phyloP scores from a whole-genome alignment of 2,113 vertebrate genomes.

The Antidorcas marsupialis region DNA sequence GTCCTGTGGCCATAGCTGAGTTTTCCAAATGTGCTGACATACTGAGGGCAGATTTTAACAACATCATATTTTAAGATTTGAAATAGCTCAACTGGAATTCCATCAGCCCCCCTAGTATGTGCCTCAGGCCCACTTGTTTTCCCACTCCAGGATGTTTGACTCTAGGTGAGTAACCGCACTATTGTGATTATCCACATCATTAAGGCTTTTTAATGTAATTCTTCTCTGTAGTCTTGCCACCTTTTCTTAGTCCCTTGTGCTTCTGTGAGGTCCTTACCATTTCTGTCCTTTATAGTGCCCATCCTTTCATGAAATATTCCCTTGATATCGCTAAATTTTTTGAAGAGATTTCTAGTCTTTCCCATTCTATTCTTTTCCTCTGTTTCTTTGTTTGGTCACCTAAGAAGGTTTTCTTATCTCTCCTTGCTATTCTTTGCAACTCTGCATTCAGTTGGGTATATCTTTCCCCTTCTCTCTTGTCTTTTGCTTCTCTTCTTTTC shows the following conservation, averaged over 20 bases:
- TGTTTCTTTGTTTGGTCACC: not conserved
- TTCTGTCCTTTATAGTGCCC: not conserved
- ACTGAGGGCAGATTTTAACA: not conserved
- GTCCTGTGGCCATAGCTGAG: not conserved
- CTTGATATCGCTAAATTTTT: not conserved
- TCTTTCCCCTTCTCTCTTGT: not conserved
- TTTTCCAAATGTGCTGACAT: not conserved
- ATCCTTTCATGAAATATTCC: not conserved
- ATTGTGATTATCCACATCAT: not conserved
- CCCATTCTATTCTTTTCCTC: not conserved
- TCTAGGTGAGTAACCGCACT: not conserved
- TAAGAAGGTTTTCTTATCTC: not conserved
- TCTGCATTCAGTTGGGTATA: not conserved
- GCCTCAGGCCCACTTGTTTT: not conserved
- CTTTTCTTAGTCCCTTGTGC: not conserved
- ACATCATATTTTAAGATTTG: not conserved
- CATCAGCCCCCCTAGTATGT: not conserved
- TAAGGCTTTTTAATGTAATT: not conserved
- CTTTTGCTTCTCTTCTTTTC: not conserved
- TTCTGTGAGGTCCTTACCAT: not conserved
- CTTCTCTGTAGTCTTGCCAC: not conserved
- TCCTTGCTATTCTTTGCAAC: not conserved
- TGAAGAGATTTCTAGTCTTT: not conserved
- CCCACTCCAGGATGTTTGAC: not conserved
- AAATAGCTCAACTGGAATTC: not conserved